Conservation (phyloP, 1,140 invertebrate genomes). For the Rhyzopertha dominica region DNA sequence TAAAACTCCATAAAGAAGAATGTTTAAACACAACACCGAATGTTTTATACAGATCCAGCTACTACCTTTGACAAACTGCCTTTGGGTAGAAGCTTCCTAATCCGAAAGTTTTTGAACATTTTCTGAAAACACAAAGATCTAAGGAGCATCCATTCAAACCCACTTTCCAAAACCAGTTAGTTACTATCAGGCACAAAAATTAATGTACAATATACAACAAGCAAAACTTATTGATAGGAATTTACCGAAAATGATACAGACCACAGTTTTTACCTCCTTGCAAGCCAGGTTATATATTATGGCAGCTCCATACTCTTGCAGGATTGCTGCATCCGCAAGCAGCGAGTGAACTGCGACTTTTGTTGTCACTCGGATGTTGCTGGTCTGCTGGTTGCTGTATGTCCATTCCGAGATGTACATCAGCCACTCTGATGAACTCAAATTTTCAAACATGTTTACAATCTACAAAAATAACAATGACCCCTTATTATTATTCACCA, state of each 20-base stretch:
- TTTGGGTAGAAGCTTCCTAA: constrained; percentile 62
- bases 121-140: constrained; percentile 58
- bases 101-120: constrained; percentile 62
- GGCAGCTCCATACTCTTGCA: constrained; percentile 77
- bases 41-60: no score
- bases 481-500: background rate
- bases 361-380: constrained; percentile 86
- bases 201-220: no score
- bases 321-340: constrained; percentile 63
- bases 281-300: constrained; percentile 87
- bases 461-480: constrained; percentile 53
- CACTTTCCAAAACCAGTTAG: no score
- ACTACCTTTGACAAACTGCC: constrained; percentile 68
- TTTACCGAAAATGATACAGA: constrained; percentile 59
- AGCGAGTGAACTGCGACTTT: constrained; percentile 84
- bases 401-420: constrained; percentile 90
- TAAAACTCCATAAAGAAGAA: no score
- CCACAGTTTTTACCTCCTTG: constrained; percentile 96
- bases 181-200: no score
- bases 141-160: constrained; percentile 22
- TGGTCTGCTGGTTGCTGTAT: constrained; percentile 64
- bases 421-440: constrained; percentile 86
- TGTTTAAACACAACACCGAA: no score
- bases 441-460: constrained; percentile 86
- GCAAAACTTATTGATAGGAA: background rate